These are phyloP conservation scores for Sebastes jordani DNA, from an alignment of 2,797 vertebrate genomes.

Conservation along the genomic window DNA sequence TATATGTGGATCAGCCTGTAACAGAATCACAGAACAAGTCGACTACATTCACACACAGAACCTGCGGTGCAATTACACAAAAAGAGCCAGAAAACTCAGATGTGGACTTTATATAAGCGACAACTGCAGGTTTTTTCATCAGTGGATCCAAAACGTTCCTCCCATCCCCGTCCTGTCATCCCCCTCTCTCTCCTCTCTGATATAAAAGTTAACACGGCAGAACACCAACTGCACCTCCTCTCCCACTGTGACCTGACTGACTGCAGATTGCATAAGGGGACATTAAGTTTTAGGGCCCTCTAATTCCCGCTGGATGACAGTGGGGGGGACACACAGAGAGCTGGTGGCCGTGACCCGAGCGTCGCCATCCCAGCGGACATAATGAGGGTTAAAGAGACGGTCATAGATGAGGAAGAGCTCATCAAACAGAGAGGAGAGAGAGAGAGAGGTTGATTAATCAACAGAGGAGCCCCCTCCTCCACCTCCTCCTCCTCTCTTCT, in stretches of 20 bases:
- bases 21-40: not conserved
- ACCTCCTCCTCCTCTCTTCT: not conserved
- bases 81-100: not conserved
- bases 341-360: constrained; percentile 65
- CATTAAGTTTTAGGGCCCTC: constrained; percentile 83
- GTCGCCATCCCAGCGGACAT: constrained; percentile 55
- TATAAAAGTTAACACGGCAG: constrained; percentile 80
- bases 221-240: constrained; percentile 73
- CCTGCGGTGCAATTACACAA: not conserved
- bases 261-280: constrained; percentile 76
- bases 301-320: constrained; percentile 72
- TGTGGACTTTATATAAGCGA: not conserved
- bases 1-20: not conserved
- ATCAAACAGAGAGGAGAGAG: constrained; percentile 70
- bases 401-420: constrained; percentile 76
- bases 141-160: not conserved
- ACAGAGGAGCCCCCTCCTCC: constrained; percentile 38
- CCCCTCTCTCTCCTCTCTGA: constrained; percentile 24
- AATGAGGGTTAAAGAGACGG: constrained; percentile 82
- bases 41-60: not conserved
- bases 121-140: not conserved
- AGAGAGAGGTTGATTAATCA: constrained; percentile 79
- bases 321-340: not conserved
- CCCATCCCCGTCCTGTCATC: constrained; percentile 7
- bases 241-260: constrained; percentile 65